A percentile compares a stretch with the other conserved stretches of the same genome.
These are phyloP conservation scores for Tylochromis polylepis DNA, from an alignment of 2,113 vertebrate genomes.

Conservation along the genomic window DNA sequence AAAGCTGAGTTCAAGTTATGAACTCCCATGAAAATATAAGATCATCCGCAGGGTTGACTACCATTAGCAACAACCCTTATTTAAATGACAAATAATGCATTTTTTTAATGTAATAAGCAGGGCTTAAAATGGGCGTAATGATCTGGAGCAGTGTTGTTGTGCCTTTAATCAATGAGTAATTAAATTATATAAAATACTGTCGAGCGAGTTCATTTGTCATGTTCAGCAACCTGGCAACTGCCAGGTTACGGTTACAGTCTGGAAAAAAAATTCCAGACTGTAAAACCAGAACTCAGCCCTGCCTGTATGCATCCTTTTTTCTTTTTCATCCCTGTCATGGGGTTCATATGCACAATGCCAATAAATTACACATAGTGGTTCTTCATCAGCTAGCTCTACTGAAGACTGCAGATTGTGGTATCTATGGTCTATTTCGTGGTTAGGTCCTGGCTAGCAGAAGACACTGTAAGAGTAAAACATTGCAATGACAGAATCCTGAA, in stretches of 20 bases:
- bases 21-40: not conserved
- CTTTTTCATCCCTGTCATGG: not conserved
- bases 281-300: not conserved
- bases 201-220: not conserved
- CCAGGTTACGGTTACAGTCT: too few species aligned
- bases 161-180: not conserved
- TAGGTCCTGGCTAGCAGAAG: not conserved
- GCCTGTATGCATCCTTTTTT: not conserved
- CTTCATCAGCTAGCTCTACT: not conserved
- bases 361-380: not conserved
- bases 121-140: too few species aligned
- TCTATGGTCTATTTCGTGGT: not conserved
- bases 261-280: too few species aligned
- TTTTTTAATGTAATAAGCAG: too few species aligned
- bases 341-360: not conserved
- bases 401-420: not conserved
- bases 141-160: not conserved
- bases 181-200: not conserved
- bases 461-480: not conserved
- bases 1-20: not conserved
- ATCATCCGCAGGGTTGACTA: not conserved
- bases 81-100: not conserved
- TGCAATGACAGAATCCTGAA: not conserved
- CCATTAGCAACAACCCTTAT: not conserved
- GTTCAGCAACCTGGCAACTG: not conserved